Conservation (phyloP, 2,113 vertebrate species). For the Tringa solitaria region DNA sequence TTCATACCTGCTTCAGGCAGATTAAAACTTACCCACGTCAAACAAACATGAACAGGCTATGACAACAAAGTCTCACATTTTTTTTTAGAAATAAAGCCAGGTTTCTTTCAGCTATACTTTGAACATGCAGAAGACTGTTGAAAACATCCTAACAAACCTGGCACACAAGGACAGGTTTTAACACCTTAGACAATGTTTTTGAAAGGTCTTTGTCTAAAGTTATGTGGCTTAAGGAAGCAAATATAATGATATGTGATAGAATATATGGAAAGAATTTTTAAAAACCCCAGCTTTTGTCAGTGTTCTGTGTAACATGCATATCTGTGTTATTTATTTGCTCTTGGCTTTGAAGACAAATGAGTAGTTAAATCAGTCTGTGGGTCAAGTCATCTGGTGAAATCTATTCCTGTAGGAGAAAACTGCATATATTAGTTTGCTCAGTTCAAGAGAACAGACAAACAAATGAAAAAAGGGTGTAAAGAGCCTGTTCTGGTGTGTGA, state of each 20-base stretch:
- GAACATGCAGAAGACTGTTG: background rate
- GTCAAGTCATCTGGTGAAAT: background rate
- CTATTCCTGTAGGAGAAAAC: background rate
- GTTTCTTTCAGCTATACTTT: background rate
- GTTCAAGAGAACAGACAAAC: background rate
- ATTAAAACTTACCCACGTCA: background rate
- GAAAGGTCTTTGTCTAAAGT: background rate
- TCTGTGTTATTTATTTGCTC: background rate
- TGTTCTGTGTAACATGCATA: accelerated
- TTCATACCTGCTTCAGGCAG: background rate
- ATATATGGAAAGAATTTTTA: background rate
- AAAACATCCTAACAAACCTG: background rate
- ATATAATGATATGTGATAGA: background rate
- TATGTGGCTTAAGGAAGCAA: background rate
- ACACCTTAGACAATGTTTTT: background rate
- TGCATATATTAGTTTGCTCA: background rate
- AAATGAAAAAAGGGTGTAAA: background rate
- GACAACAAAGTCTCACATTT: background rate
- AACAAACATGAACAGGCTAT: background rate
- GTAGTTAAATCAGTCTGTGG: background rate
- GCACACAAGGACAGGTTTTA: background rate
- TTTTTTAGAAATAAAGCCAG: background rate
- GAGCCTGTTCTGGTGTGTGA: background rate
- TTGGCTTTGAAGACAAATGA: background rate
- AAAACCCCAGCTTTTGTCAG: background rate